phyloP scores from a whole-genome alignment of 2,113 vertebrate species.

The Mormoops blainvillei region DNA sequence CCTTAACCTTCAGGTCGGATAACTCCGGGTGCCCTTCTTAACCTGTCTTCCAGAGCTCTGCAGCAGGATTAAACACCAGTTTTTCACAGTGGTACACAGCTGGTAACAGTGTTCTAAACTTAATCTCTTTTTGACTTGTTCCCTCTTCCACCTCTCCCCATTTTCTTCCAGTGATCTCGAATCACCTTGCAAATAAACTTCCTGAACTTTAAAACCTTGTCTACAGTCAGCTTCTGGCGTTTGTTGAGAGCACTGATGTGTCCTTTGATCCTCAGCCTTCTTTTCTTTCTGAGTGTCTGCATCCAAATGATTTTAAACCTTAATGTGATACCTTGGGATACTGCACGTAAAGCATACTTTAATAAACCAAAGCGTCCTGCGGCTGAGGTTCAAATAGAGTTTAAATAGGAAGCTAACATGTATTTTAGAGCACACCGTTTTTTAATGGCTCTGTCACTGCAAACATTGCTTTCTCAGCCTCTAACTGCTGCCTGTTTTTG shows the following conservation, averaged over 20 bases:
- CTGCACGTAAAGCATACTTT: not conserved
- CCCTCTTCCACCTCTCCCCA: not conserved
- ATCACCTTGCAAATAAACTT: not conserved
- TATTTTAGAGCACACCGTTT: not conserved
- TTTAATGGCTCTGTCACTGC: not conserved
- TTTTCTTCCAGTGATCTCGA: not conserved
- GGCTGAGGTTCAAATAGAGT: not conserved
- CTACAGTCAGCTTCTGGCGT: not conserved
- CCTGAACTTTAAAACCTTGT: not conserved
- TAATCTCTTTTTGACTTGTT: not conserved
- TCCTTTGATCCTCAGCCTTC: not conserved
- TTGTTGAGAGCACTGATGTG: not conserved
- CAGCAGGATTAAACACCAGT: not conserved
- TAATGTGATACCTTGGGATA: not conserved
- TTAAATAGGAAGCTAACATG: not conserved
- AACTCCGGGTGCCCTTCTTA: accelerated
- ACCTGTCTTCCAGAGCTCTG: not conserved
- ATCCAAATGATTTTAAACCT: not conserved
- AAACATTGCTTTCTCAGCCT: not conserved
- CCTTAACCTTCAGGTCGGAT: not conserved
- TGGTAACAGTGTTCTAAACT: not conserved
- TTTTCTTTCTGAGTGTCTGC: not conserved
- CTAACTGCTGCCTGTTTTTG: not conserved
- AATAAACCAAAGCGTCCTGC: not conserved
- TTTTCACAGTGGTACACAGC: not conserved